Conservation (phyloP, 2,113 vertebrate genomes). For the Apodemus speciosus region DNA sequence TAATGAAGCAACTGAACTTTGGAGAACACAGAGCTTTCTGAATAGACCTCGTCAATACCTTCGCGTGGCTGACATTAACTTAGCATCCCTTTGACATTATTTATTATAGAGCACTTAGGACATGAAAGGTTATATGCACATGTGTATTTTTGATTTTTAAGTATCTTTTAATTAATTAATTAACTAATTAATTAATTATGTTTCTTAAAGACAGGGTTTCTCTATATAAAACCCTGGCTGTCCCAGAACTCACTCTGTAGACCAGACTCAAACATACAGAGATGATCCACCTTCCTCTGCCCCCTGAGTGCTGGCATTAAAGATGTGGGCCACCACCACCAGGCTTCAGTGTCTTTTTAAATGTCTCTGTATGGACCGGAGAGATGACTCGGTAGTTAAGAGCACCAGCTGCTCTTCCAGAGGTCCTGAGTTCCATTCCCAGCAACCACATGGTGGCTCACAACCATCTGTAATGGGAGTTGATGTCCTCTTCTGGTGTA, state of each 20-base stretch:
- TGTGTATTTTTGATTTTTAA: not conserved
- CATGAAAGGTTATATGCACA: not conserved
- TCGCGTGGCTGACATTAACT: not conserved
- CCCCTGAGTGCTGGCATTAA: not conserved
- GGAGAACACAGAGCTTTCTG: not conserved
- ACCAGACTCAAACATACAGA: not conserved
- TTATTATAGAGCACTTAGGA: not conserved
- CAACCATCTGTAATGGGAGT: too few species aligned
- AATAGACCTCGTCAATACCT: not conserved
- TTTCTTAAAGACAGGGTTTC: not conserved
- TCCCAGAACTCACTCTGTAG: not conserved
- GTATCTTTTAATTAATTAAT: not conserved
- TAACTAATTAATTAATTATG: too few species aligned
- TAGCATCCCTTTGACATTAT: not conserved
- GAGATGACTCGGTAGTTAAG: too few species aligned
- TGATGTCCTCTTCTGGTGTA: too few species aligned
- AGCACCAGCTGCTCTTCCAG: too few species aligned
- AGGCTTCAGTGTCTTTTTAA: not conserved
- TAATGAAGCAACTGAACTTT: not conserved
- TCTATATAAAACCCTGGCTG: not conserved
- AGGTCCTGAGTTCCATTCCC: too few species aligned
- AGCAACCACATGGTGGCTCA: too few species aligned
- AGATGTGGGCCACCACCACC: not conserved
- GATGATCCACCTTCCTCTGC: not conserved
- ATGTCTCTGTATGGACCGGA: too few species aligned